Conservation (phyloP, 2,797 vertebrate genomes). For the Carapus acus region DNA sequence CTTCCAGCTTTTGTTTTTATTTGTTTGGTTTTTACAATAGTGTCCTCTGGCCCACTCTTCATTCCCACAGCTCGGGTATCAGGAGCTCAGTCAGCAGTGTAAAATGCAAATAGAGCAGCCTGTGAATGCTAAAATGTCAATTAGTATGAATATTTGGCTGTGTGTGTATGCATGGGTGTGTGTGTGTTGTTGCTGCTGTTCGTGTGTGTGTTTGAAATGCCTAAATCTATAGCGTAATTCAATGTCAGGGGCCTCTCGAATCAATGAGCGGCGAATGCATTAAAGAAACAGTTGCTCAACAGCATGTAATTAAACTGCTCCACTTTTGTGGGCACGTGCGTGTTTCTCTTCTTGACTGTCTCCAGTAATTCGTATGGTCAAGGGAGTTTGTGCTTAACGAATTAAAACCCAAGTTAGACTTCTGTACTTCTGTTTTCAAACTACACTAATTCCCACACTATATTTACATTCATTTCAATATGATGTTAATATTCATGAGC, state of each 20-base stretch:
- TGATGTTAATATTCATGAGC: constrained; percentile 70
- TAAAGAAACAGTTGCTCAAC: constrained; percentile 65
- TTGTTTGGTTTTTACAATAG: neutral
- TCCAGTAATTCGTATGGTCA: constrained; percentile 65
- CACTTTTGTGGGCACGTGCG: constrained; percentile 19
- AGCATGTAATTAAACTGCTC: constrained; percentile 60
- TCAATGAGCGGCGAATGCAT: constrained; percentile 61
- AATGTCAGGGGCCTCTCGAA: constrained; percentile 57
- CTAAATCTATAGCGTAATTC: constrained; percentile 59
- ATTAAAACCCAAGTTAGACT: constrained; percentile 56
- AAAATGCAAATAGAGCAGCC: constrained; percentile 42
- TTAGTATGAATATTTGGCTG: constrained; percentile 55
- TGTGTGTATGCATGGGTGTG: constrained; percentile 21
- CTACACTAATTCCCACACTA: constrained; percentile 60
- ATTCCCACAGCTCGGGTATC: constrained; percentile 18
- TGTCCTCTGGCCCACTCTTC: constrained; percentile 21
- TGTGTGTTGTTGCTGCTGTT: constrained; percentile 37
- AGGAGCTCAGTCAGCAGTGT: constrained; percentile 22
- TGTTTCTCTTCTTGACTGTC: constrained; percentile 56
- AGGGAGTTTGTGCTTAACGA: constrained; percentile 60
- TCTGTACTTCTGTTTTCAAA: constrained; percentile 57
- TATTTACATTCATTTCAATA: constrained; percentile 68
- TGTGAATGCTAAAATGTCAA: constrained; percentile 62
- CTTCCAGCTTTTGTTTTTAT: constrained; percentile 21
- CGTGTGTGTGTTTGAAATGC: constrained; percentile 47